Conservation (phyloP, 2,797 vertebrate species). For the Sorex maritimensis region DNA sequence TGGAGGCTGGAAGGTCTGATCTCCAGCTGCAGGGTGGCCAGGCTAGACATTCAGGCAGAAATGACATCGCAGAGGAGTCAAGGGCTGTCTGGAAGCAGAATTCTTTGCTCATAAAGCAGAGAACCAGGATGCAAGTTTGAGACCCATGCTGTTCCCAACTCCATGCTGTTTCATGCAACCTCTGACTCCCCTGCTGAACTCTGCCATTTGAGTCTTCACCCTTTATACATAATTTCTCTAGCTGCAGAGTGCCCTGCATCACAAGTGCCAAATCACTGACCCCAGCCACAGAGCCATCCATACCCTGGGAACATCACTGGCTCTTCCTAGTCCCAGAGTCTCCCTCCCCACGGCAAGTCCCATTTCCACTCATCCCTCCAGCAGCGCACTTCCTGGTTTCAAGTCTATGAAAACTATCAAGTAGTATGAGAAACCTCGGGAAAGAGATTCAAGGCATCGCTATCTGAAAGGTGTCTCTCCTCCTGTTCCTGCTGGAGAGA, state of each 20-base stretch:
- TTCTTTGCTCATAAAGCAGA: background rate
- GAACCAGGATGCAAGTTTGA: background rate
- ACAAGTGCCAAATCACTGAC: background rate
- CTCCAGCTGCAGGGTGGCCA: background rate
- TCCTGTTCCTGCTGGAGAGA: conserved; percentile 32
- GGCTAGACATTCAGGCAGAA: background rate
- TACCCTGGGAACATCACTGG: background rate
- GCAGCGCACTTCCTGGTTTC: background rate
- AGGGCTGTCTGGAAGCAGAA: background rate
- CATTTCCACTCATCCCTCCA: background rate
- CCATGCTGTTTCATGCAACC: background rate
- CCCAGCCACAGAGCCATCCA: background rate
- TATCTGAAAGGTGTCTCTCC: background rate
- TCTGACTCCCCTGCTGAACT: background rate
- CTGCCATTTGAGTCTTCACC: background rate
- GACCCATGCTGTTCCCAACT: background rate
- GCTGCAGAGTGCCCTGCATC: background rate
- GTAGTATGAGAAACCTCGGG: background rate
- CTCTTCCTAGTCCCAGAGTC: background rate
- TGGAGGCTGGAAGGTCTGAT: background rate
- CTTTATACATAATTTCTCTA: background rate
- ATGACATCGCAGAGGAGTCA: rapidly evolving
- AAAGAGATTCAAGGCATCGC: background rate
- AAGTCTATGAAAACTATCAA: background rate
- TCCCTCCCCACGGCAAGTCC: background rate